Conservation (phyloP, 2,888 invertebrate genomes). For the Geophilus truncorum region DNA sequence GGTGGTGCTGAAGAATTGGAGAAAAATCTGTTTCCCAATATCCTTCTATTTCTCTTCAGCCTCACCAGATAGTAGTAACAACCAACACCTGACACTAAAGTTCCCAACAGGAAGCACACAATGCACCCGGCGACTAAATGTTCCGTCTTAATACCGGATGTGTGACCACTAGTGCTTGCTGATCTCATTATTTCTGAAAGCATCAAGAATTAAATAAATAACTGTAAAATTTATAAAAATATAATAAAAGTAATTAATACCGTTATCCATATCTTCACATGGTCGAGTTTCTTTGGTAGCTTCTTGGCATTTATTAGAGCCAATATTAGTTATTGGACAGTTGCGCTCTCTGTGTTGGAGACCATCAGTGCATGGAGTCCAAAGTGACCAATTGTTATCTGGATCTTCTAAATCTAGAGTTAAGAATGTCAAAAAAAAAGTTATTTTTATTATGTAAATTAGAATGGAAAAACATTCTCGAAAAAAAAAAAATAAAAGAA, state of each 20-base stretch:
- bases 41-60: slow-evolving; percentile 43
- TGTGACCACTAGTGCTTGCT: background rate
- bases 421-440: too few species aligned
- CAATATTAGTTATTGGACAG: background rate
- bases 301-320: background rate
- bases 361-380: background rate
- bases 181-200: background rate
- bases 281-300: background rate
- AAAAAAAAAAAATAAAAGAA: too few species aligned
- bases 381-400: background rate
- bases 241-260: too few species aligned
- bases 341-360: background rate
- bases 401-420: background rate
- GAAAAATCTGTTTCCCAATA: background rate
- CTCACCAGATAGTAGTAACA: slow-evolving; percentile 52
- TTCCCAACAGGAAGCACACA: slow-evolving; percentile 45
- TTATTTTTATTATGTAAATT: too few species aligned
- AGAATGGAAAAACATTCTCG: too few species aligned
- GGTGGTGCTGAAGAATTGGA: background rate
- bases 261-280: background rate
- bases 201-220: background rate
- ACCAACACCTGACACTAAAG: slow-evolving; percentile 48
- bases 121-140: slow-evolving; percentile 40
- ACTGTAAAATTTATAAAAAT: too few species aligned
- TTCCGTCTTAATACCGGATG: slow-evolving; percentile 33